These are phyloP conservation scores for Bathybates hornii DNA, from an alignment of 2,113 vertebrate genomes.

Conservation along the genomic window DNA sequence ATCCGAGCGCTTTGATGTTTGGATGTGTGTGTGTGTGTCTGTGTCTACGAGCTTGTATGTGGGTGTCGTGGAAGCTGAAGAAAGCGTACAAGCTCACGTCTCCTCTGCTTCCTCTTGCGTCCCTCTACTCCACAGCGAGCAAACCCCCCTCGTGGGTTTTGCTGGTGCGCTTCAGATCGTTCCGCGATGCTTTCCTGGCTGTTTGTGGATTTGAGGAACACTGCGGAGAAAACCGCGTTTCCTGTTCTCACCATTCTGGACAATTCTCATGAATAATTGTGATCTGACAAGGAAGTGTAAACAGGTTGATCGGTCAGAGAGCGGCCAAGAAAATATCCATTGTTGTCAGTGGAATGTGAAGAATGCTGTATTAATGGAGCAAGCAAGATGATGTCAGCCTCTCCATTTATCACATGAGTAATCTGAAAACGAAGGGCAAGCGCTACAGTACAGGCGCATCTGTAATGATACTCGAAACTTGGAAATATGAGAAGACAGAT, in stretches of 20 bases:
- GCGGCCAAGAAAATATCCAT: slow-evolving; percentile 45
- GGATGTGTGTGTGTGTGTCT: background rate
- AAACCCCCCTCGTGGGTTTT: background rate
- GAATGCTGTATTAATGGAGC: slow-evolving; percentile 43
- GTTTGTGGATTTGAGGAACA: slow-evolving; percentile 19
- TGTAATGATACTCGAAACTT: background rate
- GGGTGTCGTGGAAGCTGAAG: slow-evolving; percentile 19
- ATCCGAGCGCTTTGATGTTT: slow-evolving; percentile 32
- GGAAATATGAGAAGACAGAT: background rate
- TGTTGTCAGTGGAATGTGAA: slow-evolving; percentile 52
- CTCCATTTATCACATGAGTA: background rate
- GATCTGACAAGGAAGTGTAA: slow-evolving; percentile 45
- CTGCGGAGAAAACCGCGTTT: slow-evolving; percentile 22
- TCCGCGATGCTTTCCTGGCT: background rate
- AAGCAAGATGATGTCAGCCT: slow-evolving; percentile 10
- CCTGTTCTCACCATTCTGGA: slow-evolving; percentile 56
- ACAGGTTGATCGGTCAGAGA: slow-evolving; percentile 30
- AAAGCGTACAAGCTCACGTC: slow-evolving; percentile 24
- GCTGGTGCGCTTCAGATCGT: background rate
- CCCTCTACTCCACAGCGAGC: background rate
- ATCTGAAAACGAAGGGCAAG: background rate
- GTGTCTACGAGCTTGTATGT: background rate
- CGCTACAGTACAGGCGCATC: background rate
- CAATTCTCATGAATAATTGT: slow-evolving; percentile 31
- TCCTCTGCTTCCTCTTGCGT: slow-evolving; percentile 1